phyloP scores from a whole-genome alignment of 2,797 vertebrate species.

The Centroberyx gerrardi region DNA sequence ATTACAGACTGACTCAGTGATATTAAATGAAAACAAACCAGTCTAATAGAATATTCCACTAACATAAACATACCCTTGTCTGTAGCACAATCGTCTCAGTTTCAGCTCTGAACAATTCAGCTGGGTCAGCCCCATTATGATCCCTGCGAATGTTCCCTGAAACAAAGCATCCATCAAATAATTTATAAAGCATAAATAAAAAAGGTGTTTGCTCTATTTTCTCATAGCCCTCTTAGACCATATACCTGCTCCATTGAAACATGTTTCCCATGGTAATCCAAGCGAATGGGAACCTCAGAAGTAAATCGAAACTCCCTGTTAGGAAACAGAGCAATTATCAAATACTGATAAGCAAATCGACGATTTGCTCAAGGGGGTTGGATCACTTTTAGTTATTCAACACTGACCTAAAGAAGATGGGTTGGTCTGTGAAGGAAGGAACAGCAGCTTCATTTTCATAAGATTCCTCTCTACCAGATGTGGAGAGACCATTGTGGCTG shows the following conservation, averaged over 20 bases:
- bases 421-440: conserved; percentile 90
- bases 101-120: conserved; percentile 98
- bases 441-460: conserved; percentile 78
- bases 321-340: conserved; percentile 4
- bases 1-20: neutral
- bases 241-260: conserved; percentile 97
- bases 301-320: conserved; percentile 98
- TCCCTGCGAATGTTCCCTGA: conserved; percentile 97
- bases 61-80: conserved; percentile 90
- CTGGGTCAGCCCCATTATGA: conserved; percentile 96
- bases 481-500: conserved; percentile 84
- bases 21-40: neutral
- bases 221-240: neutral
- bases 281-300: conserved; percentile 96
- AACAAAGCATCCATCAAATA: conserved; percentile 39
- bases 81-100: conserved; percentile 94
- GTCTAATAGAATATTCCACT: neutral
- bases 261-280: conserved; percentile 99
- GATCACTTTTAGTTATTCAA: neutral
- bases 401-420: conserved; percentile 95
- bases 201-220: neutral
- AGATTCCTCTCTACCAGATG: conserved; percentile 70
- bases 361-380: neutral
- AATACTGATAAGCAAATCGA: conserved; percentile 3
- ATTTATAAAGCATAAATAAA: conserved; percentile 6